Base-by-base conservation (phyloP, 2,113 vertebrate genomes). In the Rana temporaria region DNA sequence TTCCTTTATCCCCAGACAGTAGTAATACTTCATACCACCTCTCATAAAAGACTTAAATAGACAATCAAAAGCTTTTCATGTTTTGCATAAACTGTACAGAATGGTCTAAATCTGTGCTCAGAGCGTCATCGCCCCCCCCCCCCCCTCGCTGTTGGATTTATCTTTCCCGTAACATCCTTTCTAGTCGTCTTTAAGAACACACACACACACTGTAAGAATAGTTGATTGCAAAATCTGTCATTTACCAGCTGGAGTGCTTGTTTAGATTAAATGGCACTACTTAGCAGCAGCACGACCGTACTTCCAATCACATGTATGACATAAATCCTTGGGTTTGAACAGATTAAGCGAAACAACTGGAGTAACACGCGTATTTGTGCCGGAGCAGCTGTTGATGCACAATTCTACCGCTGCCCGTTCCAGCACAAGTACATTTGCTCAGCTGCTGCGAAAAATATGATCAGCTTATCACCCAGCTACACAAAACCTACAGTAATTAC, bases 311-410 rank as follows among this genome's bases (percentile, higher is more conserved):
- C 59, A 18, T 76, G 73, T 18, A 76, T 76, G 34, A 42, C 24
- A 76, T 24, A 76, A 76, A 76, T 74, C 71, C 71, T 63, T 59
- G 15, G 34, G 73, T 76, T 64, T 62, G 59, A 76, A 38, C 57
- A 63, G 59, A 76, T 76, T 76, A 76, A 62, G 59, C 32, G 24
- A 76, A 76, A 76, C 57, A 76, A 76, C 34, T 48, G 57, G 59
- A 48, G 73, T 20, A 63, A 52, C 73, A 34, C 15, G 22, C 42
- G 59, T 12, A 32, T 63, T 76, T 76, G 59, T 76, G 34, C 16
- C 2, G 59, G 17, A 63, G 42, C 73, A 76, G 32, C 73, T 76
- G 59, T 24, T 32, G 56, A 7, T 4, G 56, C 32, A 53, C 55
- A 16, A n/a, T 32, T 20, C 17, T 14, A 74, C 38, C 15, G 18